Conservation (phyloP, 1,140 invertebrate genomes). For the Brachionus paranguensis region DNA sequence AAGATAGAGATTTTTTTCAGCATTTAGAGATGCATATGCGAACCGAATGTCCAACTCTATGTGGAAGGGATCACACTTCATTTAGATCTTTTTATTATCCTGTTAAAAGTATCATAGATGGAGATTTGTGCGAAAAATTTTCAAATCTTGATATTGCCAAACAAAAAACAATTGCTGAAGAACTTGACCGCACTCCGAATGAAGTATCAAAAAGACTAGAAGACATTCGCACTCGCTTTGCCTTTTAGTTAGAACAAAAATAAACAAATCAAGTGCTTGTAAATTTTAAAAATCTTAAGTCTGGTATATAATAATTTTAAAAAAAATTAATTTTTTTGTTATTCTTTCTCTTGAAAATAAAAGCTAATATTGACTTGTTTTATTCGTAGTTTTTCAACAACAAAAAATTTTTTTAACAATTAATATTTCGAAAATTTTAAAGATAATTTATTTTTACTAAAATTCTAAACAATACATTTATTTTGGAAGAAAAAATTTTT, state of each 20-base stretch:
- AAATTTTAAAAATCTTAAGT: neutral
- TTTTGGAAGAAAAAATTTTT: neutral
- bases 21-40: constrained; percentile 99
- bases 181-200: constrained; percentile 84
- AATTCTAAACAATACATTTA: no score
- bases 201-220: constrained; percentile 74
- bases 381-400: neutral
- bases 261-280: neutral
- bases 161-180: constrained; percentile 87
- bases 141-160: constrained; percentile 86
- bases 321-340: neutral
- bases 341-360: neutral
- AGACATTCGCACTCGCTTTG: constrained; percentile 59
- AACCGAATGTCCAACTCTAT: constrained; percentile 87
- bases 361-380: neutral
- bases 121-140: constrained; percentile 97
- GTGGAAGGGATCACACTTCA: constrained; percentile 92
- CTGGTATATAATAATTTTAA: no score
- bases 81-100: constrained; percentile 96
- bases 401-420: no score
- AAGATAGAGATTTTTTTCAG: constrained; percentile 70
- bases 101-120: constrained; percentile 96
- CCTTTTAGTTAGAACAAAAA: constrained; percentile 52
- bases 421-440: no score
- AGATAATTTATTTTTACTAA: no score